Evolutionary conservation across 2,888 invertebrate species (phyloP).

Genomic region (Lysandra coridon): DNA sequence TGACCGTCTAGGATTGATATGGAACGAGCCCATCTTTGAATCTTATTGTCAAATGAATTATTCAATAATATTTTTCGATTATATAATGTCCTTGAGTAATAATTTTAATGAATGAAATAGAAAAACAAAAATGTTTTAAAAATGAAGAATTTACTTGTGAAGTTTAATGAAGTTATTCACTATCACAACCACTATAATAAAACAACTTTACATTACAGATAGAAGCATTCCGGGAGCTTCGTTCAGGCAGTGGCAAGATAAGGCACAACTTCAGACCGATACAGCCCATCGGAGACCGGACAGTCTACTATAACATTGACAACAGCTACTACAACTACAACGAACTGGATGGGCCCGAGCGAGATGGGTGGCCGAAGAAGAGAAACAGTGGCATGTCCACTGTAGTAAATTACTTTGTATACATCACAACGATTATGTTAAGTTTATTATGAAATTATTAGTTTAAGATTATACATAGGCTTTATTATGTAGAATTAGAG

Average conservation of each 20-base stretch:
- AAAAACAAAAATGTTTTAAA: too few relatives aligned
- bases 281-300: slow-evolving; percentile 87
- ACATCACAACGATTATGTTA: not conserved
- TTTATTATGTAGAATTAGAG: not conserved
- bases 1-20: too few relatives aligned
- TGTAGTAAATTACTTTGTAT: slow-evolving; percentile 29
- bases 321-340: slow-evolving; percentile 69
- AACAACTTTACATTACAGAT: slow-evolving; percentile 75
- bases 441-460: slow-evolving; percentile 21
- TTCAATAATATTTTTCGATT: too few relatives aligned
- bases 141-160: too few relatives aligned
- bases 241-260: slow-evolving; percentile 83
- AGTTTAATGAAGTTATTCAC: too few relatives aligned
- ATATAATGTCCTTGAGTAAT: too few relatives aligned
- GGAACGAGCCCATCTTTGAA: too few relatives aligned
- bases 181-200: too few relatives aligned
- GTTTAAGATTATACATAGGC: not conserved
- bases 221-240: slow-evolving; percentile 85
- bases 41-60: too few relatives aligned
- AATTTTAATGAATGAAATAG: too few relatives aligned
- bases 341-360: slow-evolving; percentile 63
- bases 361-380: slow-evolving; percentile 50
- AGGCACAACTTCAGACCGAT: slow-evolving; percentile 91
- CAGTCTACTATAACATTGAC: slow-evolving; percentile 81
- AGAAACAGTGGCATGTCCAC: slow-evolving; percentile 43